Conservation (phyloP, 2,888 invertebrate genomes). For the Lysandra bellargus region DNA sequence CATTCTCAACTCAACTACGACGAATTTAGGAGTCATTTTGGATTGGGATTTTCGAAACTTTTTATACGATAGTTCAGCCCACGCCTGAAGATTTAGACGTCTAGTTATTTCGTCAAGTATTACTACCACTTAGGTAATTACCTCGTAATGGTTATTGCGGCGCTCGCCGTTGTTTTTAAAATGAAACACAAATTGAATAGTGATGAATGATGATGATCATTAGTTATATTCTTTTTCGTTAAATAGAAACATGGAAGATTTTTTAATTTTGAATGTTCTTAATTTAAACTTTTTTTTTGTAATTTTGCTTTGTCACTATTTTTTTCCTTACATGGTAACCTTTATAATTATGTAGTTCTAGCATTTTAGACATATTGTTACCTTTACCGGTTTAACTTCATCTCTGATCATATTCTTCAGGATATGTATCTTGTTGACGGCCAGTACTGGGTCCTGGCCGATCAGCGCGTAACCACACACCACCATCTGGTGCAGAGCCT, state of each 20-base stretch:
- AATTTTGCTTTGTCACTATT: neutral
- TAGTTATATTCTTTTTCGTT: neutral
- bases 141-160: neutral
- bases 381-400: conserved; percentile 59
- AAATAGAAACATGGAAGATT: no score
- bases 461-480: conserved; percentile 73
- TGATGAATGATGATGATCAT: neutral
- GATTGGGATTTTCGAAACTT: neutral
- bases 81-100: conserved; percentile 14
- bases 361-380: conserved; percentile 20
- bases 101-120: conserved; percentile 6
- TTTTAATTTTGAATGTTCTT: neutral
- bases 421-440: conserved; percentile 57
- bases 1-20: conserved; percentile 2
- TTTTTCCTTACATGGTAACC: neutral
- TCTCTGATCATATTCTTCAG: conserved; percentile 63
- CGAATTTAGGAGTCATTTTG: neutral
- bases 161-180: neutral
- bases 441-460: conserved; percentile 69
- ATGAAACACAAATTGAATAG: neutral
- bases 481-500: conserved; percentile 72
- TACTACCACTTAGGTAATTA: neutral
- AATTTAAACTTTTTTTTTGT: neutral
- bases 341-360: neutral
- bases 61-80: conserved; percentile 12